Base-by-base conservation (phyloP, 2,113 vertebrate species). In the Heptranchias perlo region DNA sequence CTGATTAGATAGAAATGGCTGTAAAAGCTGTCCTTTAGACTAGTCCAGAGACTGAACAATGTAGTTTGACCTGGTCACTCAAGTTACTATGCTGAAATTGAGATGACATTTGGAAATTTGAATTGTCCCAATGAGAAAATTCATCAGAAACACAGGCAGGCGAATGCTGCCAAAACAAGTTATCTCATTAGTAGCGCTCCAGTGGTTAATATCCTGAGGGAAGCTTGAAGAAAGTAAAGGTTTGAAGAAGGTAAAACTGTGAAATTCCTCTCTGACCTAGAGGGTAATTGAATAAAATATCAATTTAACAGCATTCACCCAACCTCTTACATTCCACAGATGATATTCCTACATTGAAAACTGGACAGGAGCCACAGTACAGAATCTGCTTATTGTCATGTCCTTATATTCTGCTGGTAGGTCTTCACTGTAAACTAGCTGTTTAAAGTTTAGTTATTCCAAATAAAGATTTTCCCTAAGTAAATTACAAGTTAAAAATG, bases 221-320 rank as follows among this genome's bases (percentile, higher is more conserved):
- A 93, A 62, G 58, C 58, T 10, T 25, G 61, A 39, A 39, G 64
- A 93, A 16, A 44, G 39, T 78, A 78, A 82, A 47, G 39, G 18
- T 21, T 82, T 44, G 21, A 82, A 82, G n/a, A 62, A 62, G 58
- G 89, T 7, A 93, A 62, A 93, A 93, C 89, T 93, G 87, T 92
- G 89, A 62, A 92, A 61, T 92, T 92, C 89, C 54, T 92, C 58
- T 62, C 89, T 64, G 89, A 62, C 58, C 35, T 93, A 39, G 35
- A 92, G 89, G 58, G 58, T 93, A 93, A 93, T 93, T 93, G 35
- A 61, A 93, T 62, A 39, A 93, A 93, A 93, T 64, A 61, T 93
- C 58, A 62, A 93, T 93, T 93, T 39, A 64, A 64, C 58, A 93
- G 35, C 44, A 89, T 54, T 54, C 86, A 54, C 49, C 23, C 7